phyloP scores from a whole-genome alignment of 2,113 vertebrate genomes.

The Eubucco bourcierii region DNA sequence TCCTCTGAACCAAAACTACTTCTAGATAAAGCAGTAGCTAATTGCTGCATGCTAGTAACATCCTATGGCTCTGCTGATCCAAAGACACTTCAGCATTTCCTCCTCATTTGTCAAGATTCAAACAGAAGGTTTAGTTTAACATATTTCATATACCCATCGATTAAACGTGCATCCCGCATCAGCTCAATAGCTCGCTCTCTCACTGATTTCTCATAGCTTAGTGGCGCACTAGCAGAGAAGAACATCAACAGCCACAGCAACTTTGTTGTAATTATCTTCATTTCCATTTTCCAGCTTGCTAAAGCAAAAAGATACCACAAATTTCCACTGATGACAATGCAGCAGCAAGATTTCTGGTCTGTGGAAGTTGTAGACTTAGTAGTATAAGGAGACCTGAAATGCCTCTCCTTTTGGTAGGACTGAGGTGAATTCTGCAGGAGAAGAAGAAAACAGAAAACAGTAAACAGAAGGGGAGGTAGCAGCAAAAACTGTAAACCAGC shows the following conservation, averaged over 20 bases:
- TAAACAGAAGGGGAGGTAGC: background rate
- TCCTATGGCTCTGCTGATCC: background rate
- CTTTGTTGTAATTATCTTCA: background rate
- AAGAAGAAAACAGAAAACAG: background rate
- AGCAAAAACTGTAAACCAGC: background rate
- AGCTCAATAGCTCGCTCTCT: slow-evolving; percentile 58
- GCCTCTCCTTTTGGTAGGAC: background rate
- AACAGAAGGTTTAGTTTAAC: background rate
- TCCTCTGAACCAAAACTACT: background rate
- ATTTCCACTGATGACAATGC: background rate
- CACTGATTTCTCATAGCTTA: slow-evolving; percentile 38
- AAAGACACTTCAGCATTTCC: background rate
- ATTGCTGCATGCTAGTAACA: background rate
- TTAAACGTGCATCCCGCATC: slow-evolving; percentile 78
- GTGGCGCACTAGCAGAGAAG: slow-evolving; percentile 17
- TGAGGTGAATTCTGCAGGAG: background rate
- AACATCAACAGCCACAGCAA: slow-evolving; percentile 13
- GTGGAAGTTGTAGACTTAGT: background rate
- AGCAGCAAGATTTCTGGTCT: background rate
- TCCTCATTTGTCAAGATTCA: background rate
- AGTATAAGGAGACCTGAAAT: background rate
- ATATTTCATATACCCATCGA: slow-evolving; percentile 81
- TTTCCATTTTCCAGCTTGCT: background rate
- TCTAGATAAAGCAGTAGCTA: background rate
- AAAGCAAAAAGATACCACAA: background rate